Percentiles rank a stretch among this genome's conserved stretches.
Conservation (phyloP, 2,888 invertebrate species). For the Temnothorax unifasciatus region DNA sequence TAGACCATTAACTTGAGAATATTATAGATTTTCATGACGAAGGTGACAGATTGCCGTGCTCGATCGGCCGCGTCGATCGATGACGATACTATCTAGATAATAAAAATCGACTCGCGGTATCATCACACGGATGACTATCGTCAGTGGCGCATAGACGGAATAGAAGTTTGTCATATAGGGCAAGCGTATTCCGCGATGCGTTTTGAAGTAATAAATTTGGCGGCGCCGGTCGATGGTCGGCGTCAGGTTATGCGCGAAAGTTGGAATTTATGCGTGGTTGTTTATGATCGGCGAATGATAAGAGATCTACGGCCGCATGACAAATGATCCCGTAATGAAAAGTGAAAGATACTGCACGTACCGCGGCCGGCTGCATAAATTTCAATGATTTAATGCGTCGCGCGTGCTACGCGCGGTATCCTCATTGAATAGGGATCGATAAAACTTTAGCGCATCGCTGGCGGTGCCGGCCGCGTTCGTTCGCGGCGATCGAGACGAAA, state of each 20-base stretch:
- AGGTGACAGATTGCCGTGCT: neutral
- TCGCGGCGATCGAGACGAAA: conserved; percentile 65
- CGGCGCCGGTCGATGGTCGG: conserved; percentile 82
- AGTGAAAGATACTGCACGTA: conserved; percentile 86
- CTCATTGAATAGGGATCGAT: conserved; percentile 83
- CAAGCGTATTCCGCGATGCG: conserved; percentile 79
- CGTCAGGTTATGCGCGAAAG: conserved; percentile 86
- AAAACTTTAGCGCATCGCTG: conserved; percentile 74
- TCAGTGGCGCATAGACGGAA: conserved; percentile 64
- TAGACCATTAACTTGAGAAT: too few species aligned
- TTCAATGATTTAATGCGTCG: conserved; percentile 86
- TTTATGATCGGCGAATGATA: conserved; percentile 86
- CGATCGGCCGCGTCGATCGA: conserved; percentile 29
- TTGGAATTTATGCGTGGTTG: conserved; percentile 86
- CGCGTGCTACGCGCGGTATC: conserved; percentile 78
- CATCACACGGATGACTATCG: conserved; percentile 69
- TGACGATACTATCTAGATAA: neutral
- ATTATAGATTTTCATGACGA: neutral
- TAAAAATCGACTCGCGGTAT: conserved; percentile 53
- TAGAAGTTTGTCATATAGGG: conserved; percentile 79
- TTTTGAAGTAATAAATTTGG: conserved; percentile 85
- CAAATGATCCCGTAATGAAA: conserved; percentile 86
- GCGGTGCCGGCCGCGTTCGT: conserved; percentile 50
- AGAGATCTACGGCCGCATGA: conserved; percentile 86
- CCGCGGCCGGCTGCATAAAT: conserved; percentile 84